Base-by-base conservation (phyloP, 2,888 invertebrate species). In the Drosophila prostipennis region DNA sequence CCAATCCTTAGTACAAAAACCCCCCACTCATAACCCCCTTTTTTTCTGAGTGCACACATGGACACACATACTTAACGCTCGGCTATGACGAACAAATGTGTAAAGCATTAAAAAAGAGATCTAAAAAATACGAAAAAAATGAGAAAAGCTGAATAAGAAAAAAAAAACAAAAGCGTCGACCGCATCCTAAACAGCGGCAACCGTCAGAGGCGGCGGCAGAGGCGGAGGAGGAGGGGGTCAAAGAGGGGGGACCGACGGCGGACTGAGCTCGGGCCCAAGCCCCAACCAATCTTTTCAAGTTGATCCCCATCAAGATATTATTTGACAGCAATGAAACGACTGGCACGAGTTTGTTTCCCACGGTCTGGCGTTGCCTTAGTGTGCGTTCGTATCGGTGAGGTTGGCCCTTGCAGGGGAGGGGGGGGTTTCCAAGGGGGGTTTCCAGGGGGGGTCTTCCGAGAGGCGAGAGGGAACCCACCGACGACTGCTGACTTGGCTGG, bases 311-410 rank as follows among this genome's bases (percentile, higher is more conserved):
- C 91, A 89, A 90, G 90, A 90, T 91, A 91, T 86, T 90, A 90
- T 91, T 90, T 90, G 91, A 90, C 90, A 90, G 89, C 91, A 90
- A 89, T 90, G 89, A 91, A 91, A 89, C 90, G 91, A 91, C 91
- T 91, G 91, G 91, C 91, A 91, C 91, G 91, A 91, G 91, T 91
- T 91, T 90, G 91, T 90, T 91, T 91, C 91, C 91, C 91, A 91
- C 91, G 91, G 91, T 91, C 90, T 90, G 91, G 77, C 76, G 80
- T 78, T 89, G 89, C 81, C 82, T 78, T 51, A 16, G 71, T 76
- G 59, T 74, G 63, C 63, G 56, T 68, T 65, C 29, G 70, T 72
- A 71, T 57, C 55, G 57, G 68, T 55, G 55, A 52, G 59, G 42
- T 48, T 65, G 34, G 76, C 85, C 79, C 76, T 74, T 42, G 54